These are phyloP conservation scores for Oscheius sp. DNA, from an alignment of 2,888 invertebrate genomes.

Conservation along the genomic window DNA sequence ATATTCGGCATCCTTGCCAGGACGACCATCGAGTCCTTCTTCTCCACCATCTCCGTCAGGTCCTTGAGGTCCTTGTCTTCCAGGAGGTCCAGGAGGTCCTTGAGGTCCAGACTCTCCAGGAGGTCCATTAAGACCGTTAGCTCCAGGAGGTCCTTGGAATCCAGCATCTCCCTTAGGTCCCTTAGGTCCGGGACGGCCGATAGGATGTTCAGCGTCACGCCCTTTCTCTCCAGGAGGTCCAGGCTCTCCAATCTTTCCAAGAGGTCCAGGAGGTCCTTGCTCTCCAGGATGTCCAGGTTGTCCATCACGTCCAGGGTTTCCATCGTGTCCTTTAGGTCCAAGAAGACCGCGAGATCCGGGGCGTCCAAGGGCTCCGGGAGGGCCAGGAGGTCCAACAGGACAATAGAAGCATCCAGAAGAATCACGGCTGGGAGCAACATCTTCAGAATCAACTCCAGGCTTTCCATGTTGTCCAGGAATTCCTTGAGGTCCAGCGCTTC, in stretches of 20 bases:
- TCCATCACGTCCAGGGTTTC: conserved; percentile 65
- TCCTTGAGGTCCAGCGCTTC: conserved; percentile 62
- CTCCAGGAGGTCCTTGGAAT: conserved; percentile 62
- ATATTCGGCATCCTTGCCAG: conserved; percentile 68
- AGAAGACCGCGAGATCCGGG: conserved; percentile 65
- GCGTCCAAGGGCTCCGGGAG: conserved; percentile 65
- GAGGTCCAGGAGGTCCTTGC: conserved; percentile 64
- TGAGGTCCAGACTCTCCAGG: conserved; percentile 62
- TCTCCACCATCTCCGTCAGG: conserved; percentile 54
- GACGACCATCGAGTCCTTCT: conserved; percentile 59
- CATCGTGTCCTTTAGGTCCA: conserved; percentile 64
- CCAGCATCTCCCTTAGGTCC: conserved; percentile 65
- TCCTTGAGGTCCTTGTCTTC: conserved; percentile 59
- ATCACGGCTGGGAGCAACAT: conserved; percentile 63
- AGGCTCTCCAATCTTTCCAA: conserved; percentile 65
- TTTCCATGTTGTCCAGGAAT: conserved; percentile 63
- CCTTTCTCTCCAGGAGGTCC: conserved; percentile 68
- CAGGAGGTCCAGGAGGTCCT: conserved; percentile 48
- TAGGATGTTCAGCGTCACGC: conserved; percentile 65
- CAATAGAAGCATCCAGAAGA: conserved; percentile 67
- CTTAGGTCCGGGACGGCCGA: conserved; percentile 68
- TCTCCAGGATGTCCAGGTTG: conserved; percentile 64
- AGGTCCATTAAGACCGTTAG: conserved; percentile 63
- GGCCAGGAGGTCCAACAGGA: conserved; percentile 65
- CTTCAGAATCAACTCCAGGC: conserved; percentile 62